These are phyloP conservation scores for Chironomus striatipennis DNA, from an alignment of 1,140 invertebrate genomes.

Conservation along the genomic window DNA sequence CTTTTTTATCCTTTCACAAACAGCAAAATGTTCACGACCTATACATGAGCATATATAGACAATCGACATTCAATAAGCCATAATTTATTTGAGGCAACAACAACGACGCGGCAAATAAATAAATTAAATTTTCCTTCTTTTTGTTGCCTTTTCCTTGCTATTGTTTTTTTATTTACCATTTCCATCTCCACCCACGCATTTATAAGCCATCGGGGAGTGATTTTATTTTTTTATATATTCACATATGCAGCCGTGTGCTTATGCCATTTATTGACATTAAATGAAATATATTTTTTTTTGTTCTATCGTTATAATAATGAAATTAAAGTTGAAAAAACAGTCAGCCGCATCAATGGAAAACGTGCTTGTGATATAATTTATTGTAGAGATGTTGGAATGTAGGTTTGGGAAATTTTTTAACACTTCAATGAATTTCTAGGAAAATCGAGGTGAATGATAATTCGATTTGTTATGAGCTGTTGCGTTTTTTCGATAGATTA, in stretches of 20 bases:
- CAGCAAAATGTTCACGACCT: not conserved
- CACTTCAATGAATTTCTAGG: too few species aligned
- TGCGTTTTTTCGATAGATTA: too few species aligned
- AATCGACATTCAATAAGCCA: conserved; percentile 12
- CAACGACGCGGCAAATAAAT: not conserved
- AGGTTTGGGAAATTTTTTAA: too few species aligned
- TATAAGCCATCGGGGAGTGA: not conserved
- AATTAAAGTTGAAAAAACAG: too few species aligned
- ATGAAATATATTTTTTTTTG: not conserved
- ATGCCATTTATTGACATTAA: conserved; percentile 3
- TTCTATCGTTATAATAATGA: too few species aligned
- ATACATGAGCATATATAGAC: not conserved
- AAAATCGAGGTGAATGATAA: too few species aligned
- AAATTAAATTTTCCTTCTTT: conserved; percentile 10
- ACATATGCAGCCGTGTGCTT: not conserved
- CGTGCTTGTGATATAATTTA: too few species aligned
- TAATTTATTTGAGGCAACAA: conserved; percentile 14
- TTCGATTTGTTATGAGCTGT: too few species aligned
- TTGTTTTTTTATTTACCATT: too few species aligned
- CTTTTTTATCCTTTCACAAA: not conserved
- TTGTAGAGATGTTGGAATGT: too few species aligned
- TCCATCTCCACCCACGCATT: not conserved
- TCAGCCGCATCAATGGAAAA: too few species aligned
- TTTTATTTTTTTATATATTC: not conserved
- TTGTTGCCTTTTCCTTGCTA: not conserved